Evolutionary conservation across 2,113 vertebrate genomes (phyloP), one percentile per base, ranked within the genome.

Genomic region (Odontophorus gujanensis): DNA sequence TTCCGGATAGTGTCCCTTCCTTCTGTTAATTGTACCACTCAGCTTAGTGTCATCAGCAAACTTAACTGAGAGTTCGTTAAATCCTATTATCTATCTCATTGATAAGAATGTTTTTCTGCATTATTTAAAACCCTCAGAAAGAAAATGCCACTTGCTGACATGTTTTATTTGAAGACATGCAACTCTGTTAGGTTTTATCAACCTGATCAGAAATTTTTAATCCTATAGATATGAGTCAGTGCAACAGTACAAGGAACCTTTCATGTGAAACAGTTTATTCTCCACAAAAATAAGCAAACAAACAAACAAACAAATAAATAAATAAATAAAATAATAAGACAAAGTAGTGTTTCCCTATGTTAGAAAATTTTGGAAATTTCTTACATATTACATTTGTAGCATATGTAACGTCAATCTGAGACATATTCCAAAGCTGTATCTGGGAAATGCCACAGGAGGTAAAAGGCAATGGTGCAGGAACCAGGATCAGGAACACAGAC

Each of bases 361-460:
- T n/a, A 43, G 42, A 68, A 84, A 65, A 24, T 67, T 67, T 66
- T 58, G 5, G 19, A 50, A 68, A 28, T 38, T 7, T n/a, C 19
- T 72, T 7, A 7, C 21, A 2, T n/a, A 61, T 69, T 76, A 16
- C 42, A 17, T 47, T 11, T 69, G 4, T 58, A 28, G 4, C 18
- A 13, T 48, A 61, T 89, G 26, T 42, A 42, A 42, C 42, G 7
- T 11, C 19, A 7, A 7, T 9, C 16, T 36, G 50, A 63, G 26
- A 28, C 20, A 81, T 36, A 58, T 18, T 7, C 7, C 4, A 14
- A 32, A 10, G 30, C 3, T 45, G 9, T 62, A 74, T 43, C 6
- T 36, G 15, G 53, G 38, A 16, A 19, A 42, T 11, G 6, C 2
- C 9, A 17, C 1, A 2, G 3, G 8, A 0, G 0, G 6, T 9